A percentile compares a stretch with the other conserved stretches of the same genome.
Evolutionary conservation across 2,113 vertebrate species (phyloP).

Genomic region (Symphodus melops): DNA sequence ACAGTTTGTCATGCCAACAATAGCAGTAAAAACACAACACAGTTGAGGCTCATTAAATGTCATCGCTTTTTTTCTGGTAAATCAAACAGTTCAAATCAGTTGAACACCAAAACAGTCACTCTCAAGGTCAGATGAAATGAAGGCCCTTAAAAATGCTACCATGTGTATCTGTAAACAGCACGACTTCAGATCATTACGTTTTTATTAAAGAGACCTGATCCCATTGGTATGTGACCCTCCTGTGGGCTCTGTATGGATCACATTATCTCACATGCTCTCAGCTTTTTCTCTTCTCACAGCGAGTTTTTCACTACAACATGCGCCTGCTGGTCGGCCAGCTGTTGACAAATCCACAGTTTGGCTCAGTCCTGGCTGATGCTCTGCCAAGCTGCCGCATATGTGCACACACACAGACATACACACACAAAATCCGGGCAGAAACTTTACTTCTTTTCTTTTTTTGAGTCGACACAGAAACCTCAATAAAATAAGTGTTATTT

Average conservation of each 20-base stretch:
- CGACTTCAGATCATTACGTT: neutral
- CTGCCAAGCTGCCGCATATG: slow-evolving; percentile 3
- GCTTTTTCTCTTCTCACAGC: slow-evolving; percentile 36
- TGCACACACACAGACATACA: neutral
- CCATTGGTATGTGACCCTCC: neutral
- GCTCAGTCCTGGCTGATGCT: slow-evolving; percentile 34
- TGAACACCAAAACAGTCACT: too few species aligned
- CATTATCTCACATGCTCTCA: slow-evolving; percentile 23
- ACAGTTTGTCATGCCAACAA: too few species aligned
- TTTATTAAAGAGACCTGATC: neutral
- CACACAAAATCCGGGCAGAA: neutral
- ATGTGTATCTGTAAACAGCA: neutral
- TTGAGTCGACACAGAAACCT: neutral
- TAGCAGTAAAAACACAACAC: too few species aligned
- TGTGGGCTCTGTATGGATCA: slow-evolving; percentile 23
- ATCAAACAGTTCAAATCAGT: too few species aligned
- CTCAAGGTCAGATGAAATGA: too few species aligned
- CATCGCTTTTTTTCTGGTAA: too few species aligned
- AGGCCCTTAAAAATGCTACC: neutral
- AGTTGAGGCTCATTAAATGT: too few species aligned
- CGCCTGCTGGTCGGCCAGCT: slow-evolving; percentile 55
- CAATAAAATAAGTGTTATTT: neutral
- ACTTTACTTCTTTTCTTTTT: neutral
- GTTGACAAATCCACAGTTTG: slow-evolving; percentile 52
- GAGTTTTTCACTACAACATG: slow-evolving; percentile 53